phyloP scores from a whole-genome alignment of 2,797 vertebrate genomes.

The Phoebastria nigripes region DNA sequence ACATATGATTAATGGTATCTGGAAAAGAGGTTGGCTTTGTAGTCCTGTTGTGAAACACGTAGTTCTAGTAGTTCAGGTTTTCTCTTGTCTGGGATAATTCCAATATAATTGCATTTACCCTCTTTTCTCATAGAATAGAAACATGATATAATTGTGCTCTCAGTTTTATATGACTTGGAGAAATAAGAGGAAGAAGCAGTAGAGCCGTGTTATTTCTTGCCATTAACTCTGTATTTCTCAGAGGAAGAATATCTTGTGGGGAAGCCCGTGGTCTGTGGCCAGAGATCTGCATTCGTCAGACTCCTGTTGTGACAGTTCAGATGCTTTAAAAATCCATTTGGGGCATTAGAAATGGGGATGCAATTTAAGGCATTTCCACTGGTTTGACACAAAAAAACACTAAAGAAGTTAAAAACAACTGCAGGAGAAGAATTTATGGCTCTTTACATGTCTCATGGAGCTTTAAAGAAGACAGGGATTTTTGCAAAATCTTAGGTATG shows the following conservation, averaged over 20 bases:
- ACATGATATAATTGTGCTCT: not conserved
- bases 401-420: not conserved
- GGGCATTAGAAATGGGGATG: not conserved
- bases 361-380: not conserved
- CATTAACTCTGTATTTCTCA: not conserved
- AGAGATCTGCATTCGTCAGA: not conserved
- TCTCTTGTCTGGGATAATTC: constrained; percentile 20
- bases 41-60: not conserved
- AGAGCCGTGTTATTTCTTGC: not conserved
- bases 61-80: constrained; percentile 42
- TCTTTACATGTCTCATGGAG: not conserved
- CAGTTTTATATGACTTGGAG: not conserved
- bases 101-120: not conserved
- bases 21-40: not conserved
- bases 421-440: not conserved
- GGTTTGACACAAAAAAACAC: not conserved
- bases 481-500: not conserved
- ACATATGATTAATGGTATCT: not conserved
- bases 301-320: not conserved
- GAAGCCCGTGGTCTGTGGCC: not conserved
- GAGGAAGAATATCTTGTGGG: not conserved
- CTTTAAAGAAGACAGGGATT: not conserved
- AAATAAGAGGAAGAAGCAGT: not conserved
- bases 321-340: not conserved
- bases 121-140: not conserved